These are phyloP conservation scores for Tridacna gigas DNA, from an alignment of 2,888 invertebrate genomes.

Conservation along the genomic window DNA sequence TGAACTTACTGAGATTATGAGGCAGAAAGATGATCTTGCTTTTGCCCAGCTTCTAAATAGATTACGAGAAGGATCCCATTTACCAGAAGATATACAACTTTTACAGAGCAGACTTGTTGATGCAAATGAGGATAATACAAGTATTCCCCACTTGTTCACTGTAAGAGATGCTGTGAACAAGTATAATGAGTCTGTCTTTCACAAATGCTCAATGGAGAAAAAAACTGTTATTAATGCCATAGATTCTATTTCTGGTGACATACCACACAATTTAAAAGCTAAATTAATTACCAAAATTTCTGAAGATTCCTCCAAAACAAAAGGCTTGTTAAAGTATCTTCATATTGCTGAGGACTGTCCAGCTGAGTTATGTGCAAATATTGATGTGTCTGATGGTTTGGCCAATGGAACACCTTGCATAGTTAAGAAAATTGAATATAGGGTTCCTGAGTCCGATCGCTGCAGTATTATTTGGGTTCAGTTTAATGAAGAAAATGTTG, in stretches of 20 bases:
- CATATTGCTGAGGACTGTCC: slow-evolving; percentile 15
- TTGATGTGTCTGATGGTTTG: slow-evolving; percentile 56
- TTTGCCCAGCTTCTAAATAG: slow-evolving; percentile 61
- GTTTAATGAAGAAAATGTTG: slow-evolving; percentile 47
- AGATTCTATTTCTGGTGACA: slow-evolving; percentile 45
- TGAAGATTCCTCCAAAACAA: slow-evolving; percentile 37
- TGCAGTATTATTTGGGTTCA: slow-evolving; percentile 55
- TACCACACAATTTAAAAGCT: slow-evolving; percentile 10
- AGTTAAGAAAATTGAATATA: slow-evolving; percentile 42
- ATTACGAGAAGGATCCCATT: slow-evolving; percentile 48
- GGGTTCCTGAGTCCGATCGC: slow-evolving; percentile 21
- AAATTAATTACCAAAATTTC: slow-evolving; percentile 44
- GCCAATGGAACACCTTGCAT: slow-evolving; percentile 59
- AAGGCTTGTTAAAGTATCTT: slow-evolving; percentile 28
- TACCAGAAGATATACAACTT: slow-evolving; percentile 29
- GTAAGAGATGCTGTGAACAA: slow-evolving; percentile 12
- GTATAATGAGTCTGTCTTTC: slow-evolving; percentile 27
- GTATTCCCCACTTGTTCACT: slow-evolving; percentile 45
- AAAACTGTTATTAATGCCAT: slow-evolving; percentile 34
- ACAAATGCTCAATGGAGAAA: not conserved
- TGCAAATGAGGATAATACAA: not conserved
- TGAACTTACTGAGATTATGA: slow-evolving; percentile 49
- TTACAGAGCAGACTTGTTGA: slow-evolving; percentile 14
- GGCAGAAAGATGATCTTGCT: slow-evolving; percentile 57
- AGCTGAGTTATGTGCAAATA: slow-evolving; percentile 47